Evolutionary conservation across 2,797 vertebrate species (phyloP).

Genomic region (Sebastes alutus): DNA sequence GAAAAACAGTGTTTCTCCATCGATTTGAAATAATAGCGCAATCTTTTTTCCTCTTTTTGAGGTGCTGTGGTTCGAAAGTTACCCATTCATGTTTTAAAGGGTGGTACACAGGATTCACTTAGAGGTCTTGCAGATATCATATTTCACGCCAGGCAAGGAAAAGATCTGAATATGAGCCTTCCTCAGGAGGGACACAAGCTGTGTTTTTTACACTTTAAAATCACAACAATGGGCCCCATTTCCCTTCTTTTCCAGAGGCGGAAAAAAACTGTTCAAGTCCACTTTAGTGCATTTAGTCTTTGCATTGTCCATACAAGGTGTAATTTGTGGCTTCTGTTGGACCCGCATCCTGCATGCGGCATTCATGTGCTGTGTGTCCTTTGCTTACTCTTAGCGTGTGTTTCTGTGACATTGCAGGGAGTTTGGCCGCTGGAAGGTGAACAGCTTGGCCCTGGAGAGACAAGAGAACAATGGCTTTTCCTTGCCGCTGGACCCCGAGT

Average conservation of each 20-base stretch:
- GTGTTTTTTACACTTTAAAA: constrained; percentile 36
- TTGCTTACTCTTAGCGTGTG: constrained; percentile 31
- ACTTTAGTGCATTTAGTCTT: constrained; percentile 23
- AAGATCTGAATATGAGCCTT: constrained; percentile 47
- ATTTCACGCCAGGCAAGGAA: constrained; percentile 55
- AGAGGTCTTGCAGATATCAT: constrained; percentile 60
- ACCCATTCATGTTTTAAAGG: constrained; percentile 56
- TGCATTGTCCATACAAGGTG: neutral
- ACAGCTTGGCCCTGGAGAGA: constrained; percentile 95
- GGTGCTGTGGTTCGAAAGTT: neutral
- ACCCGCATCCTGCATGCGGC: neutral
- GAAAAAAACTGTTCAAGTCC: constrained; percentile 13
- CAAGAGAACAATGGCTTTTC: constrained; percentile 93
- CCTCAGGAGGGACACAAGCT: constrained; percentile 35
- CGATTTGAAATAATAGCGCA: neutral
- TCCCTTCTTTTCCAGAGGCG: neutral
- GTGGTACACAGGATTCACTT: constrained; percentile 40
- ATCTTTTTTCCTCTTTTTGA: neutral
- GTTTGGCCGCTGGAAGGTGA: constrained; percentile 99
- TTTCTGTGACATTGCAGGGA: constrained; percentile 88
- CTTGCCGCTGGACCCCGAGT: constrained; percentile 95
- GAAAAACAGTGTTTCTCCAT: neutral
- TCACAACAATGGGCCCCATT: constrained; percentile 12
- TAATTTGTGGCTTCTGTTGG: neutral
- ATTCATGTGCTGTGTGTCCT: constrained; percentile 24